Percentiles rank a stretch among this genome's conserved stretches.
phyloP scores from a whole-genome alignment of 2,797 vertebrate species.

The Sebastes oblongus region DNA sequence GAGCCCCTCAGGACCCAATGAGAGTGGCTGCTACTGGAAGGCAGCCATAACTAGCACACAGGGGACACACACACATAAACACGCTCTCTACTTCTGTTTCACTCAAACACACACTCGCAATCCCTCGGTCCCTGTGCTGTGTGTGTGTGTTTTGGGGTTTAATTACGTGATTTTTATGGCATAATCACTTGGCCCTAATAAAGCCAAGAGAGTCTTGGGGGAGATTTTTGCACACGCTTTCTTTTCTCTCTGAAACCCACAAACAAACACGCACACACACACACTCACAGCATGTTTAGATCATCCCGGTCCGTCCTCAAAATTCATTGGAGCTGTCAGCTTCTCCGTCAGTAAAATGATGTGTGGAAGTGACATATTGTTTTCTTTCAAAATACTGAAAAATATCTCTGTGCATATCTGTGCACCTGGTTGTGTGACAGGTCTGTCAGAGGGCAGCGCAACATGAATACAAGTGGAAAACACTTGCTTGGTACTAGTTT shows the following conservation, averaged over 20 bases:
- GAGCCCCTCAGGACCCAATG: slow-evolving; percentile 50
- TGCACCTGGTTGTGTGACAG: not conserved
- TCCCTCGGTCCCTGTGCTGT: slow-evolving; percentile 14
- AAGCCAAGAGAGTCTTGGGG: slow-evolving; percentile 47
- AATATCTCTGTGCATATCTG: not conserved
- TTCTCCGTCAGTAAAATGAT: not conserved
- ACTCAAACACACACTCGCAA: slow-evolving; percentile 7
- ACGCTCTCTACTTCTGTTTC: not conserved
- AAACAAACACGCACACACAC: not conserved
- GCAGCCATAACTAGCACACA: slow-evolving; percentile 58
- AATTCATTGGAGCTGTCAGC: not conserved
- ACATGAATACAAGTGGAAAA: not conserved
- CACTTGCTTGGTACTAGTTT: no score
- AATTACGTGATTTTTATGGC: slow-evolving; percentile 62
- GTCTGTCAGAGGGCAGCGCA: not conserved
- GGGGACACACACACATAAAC: slow-evolving; percentile 22
- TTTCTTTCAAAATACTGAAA: not conserved
- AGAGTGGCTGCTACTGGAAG: slow-evolving; percentile 57
- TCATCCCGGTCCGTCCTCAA: not conserved
- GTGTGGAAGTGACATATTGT: not conserved
- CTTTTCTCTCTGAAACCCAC: slow-evolving; percentile 7
- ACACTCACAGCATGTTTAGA: not conserved
- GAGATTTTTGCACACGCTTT: slow-evolving; percentile 11
- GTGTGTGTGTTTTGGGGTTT: slow-evolving; percentile 49
- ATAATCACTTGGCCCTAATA: slow-evolving; percentile 62